Evolutionary conservation across 1,140 invertebrate species (phyloP).

Genomic region (Aporrectodea caliginosa): DNA sequence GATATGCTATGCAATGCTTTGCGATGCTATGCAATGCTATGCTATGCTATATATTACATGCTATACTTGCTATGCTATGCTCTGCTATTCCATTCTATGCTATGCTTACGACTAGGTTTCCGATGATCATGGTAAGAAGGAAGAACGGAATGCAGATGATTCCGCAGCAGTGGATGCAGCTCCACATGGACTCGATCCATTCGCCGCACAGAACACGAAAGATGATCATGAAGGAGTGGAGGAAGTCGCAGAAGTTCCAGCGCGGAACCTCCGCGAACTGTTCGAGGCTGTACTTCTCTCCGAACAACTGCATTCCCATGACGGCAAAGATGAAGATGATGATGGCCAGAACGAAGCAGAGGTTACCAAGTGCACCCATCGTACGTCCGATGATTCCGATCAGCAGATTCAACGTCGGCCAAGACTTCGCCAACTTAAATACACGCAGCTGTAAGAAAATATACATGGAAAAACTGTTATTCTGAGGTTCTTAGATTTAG

Average conservation of each 20-base stretch:
- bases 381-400: slow-evolving; percentile 98
- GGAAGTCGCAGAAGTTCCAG: slow-evolving; percentile 95
- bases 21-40: no score
- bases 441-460: slow-evolving; percentile 68
- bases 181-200: slow-evolving; percentile 97
- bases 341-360: slow-evolving; percentile 91
- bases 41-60: no score
- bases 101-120: slow-evolving; percentile 81
- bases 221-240: slow-evolving; percentile 95
- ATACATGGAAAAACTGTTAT: no score
- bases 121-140: slow-evolving; percentile 89
- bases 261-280: slow-evolving; percentile 53
- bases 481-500: no score
- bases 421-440: slow-evolving; percentile 98
- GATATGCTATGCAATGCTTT: no score
- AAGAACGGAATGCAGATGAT: slow-evolving; percentile 91
- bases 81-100: no score
- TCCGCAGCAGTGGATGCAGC: slow-evolving; percentile 85
- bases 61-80: no score
- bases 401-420: slow-evolving; percentile 95
- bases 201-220: slow-evolving; percentile 91
- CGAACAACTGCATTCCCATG: slow-evolving; percentile 95
- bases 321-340: slow-evolving; percentile 96
- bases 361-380: slow-evolving; percentile 89
- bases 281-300: slow-evolving; percentile 61